Percentiles rank a stretch among this genome's conserved stretches.
Evolutionary conservation across 1,140 invertebrate genomes (phyloP).

Genomic region (Heterodera carotae): DNA sequence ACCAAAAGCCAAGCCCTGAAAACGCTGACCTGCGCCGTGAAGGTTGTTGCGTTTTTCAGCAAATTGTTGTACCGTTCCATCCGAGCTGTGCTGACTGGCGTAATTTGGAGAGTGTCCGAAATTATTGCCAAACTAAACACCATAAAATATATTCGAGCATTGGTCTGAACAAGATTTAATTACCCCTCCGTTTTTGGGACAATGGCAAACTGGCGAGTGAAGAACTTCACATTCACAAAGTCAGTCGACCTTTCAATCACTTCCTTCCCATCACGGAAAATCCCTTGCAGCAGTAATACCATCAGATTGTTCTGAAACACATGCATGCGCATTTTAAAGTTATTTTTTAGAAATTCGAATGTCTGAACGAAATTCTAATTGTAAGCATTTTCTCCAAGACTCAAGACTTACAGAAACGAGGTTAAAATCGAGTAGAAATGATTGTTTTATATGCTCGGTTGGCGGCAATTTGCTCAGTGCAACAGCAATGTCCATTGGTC

Average conservation of each 20-base stretch:
- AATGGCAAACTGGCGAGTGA: constrained; percentile 46
- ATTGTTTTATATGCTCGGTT: constrained; percentile 48
- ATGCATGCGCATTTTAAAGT: not conserved
- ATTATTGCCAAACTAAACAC: constrained; percentile 21
- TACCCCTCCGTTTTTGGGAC: constrained; percentile 70
- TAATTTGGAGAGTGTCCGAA: constrained; percentile 35
- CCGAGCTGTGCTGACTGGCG: constrained; percentile 39
- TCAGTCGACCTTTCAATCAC: not conserved
- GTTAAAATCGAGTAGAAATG: constrained; percentile 49
- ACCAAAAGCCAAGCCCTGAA: constrained; percentile 16
- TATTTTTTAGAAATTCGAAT: not conserved
- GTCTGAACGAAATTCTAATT: not conserved
- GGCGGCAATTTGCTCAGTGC: constrained; percentile 40
- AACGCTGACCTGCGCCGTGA: constrained; percentile 26
- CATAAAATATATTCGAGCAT: not conserved
- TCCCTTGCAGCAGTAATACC: constrained; percentile 47
- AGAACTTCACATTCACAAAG: constrained; percentile 36
- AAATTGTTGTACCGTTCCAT: constrained; percentile 42
- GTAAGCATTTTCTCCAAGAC: too few species aligned
- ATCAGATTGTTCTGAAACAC: constrained; percentile 39
- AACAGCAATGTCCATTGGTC: constrained; percentile 52
- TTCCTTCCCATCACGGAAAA: constrained; percentile 49
- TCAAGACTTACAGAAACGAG: constrained; percentile 34
- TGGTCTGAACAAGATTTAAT: not conserved
- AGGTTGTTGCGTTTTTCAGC: constrained; percentile 43